These are phyloP conservation scores for Philypnodon macrostomus DNA, from an alignment of 2,797 vertebrate species.

Conservation along the genomic window DNA sequence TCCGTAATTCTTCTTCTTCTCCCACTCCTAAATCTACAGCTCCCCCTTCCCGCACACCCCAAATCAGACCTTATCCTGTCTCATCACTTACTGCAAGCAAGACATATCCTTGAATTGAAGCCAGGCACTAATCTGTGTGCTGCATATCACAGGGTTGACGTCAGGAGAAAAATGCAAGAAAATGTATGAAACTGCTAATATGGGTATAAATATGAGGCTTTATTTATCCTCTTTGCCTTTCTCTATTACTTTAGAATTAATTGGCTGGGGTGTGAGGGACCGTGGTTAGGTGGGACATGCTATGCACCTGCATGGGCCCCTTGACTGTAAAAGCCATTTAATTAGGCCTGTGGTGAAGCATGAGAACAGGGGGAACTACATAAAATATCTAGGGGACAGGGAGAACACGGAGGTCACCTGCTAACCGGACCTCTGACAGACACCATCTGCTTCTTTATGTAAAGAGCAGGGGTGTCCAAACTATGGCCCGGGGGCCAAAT, in stretches of 20 bases:
- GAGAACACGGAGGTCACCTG: constrained; percentile 41
- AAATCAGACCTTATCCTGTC: constrained; percentile 19
- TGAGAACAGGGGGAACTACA: constrained; percentile 55
- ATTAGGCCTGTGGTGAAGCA: constrained; percentile 69
- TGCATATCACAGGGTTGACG: constrained; percentile 41
- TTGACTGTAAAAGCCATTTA: constrained; percentile 59
- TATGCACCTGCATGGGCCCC: constrained; percentile 37
- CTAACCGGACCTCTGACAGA: constrained; percentile 37
- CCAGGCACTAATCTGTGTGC: constrained; percentile 47
- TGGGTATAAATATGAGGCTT: constrained; percentile 66
- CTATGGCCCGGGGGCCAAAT: too few relatives aligned
- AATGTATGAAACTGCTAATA: constrained; percentile 44
- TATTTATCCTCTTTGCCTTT: constrained; percentile 57
- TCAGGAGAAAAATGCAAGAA: constrained; percentile 26
- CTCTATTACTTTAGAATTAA: constrained; percentile 81
- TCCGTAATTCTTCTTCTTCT: constrained; percentile 20
- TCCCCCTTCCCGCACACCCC: background rate
- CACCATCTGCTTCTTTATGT: constrained; percentile 41
- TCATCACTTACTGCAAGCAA: constrained; percentile 47
- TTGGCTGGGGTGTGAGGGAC: constrained; percentile 72
- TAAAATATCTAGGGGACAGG: constrained; percentile 56
- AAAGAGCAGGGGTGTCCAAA: too few relatives aligned
- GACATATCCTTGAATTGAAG: constrained; percentile 58
- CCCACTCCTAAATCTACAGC: constrained; percentile 27
- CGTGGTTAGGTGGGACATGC: constrained; percentile 42